A percentile compares a stretch with the other conserved stretches of the same genome.
Evolutionary conservation across 2,888 invertebrate genomes (phyloP).

Genomic region (Periphyllus acericola): DNA sequence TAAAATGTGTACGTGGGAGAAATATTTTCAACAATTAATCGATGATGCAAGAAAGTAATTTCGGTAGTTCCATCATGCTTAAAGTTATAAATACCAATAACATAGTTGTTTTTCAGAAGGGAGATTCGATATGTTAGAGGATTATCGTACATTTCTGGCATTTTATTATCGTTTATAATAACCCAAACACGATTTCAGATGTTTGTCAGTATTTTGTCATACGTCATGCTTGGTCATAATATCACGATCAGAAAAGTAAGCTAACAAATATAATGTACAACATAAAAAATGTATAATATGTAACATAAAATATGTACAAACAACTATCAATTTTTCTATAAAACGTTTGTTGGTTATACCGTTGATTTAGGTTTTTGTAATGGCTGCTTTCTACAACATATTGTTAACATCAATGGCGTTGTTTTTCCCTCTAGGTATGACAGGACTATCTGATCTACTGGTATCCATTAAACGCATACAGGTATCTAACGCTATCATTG

Average conservation of each 20-base stretch:
- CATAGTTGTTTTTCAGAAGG: conserved; percentile 70
- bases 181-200: conserved; percentile 84
- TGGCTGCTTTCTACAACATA: conserved; percentile 66
- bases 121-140: conserved; percentile 78
- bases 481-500: too few relatives aligned
- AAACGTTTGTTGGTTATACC: too few relatives aligned
- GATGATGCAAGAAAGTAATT: conserved; percentile 76
- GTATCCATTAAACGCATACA: conserved; percentile 8
- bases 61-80: too few relatives aligned
- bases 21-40: conserved; percentile 80
- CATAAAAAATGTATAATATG: too few relatives aligned
- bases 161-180: conserved; percentile 79
- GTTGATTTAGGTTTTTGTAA: conserved; percentile 76
- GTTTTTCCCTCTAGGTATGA: background rate
- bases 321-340: too few relatives aligned
- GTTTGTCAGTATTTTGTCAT: conserved; percentile 78
- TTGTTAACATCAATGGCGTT: background rate
- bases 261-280: too few relatives aligned
- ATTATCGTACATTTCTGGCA: conserved; percentile 75
- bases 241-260: conserved; percentile 79
- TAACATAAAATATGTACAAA: too few relatives aligned
- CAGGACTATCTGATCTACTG: background rate
- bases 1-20: conserved; percentile 93
- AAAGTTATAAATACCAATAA: too few relatives aligned
- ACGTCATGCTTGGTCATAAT: conserved; percentile 74